Base-by-base conservation (phyloP, 1,140 invertebrate genomes). In the Epicauta chinensis region DNA sequence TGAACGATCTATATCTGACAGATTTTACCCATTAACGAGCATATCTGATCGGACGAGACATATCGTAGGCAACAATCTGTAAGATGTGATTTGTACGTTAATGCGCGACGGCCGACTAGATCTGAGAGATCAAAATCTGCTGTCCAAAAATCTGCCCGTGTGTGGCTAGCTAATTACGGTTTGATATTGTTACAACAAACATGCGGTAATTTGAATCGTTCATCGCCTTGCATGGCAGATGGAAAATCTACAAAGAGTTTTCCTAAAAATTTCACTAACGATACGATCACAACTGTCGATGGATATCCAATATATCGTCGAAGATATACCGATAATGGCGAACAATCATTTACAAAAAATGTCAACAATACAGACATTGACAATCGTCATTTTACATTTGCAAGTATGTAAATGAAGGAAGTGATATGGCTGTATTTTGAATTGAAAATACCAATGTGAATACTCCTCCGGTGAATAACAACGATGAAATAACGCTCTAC, bases 401-500 rank as follows among this genome's bases (percentile, higher is more conserved):
- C 43, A 65, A 67, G 41, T 66, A 67, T 51, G 53, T 66, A 9
- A 58, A 58, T 35, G 65, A 67, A 54, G 59, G 59, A 7, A 66
- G 52, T 44, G 61, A 67, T 57, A 59, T 62, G 59, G 64, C 65
- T 38, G 44, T 63, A n/a, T 61, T 69, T 58, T 39, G 13, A 37
- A n/a, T 62, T 36, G 36, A 56, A 54, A 69, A 69, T 51, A 14
- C 0, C 23, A 7, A 23, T 5, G 23, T 2, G 23, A 23, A 23
- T 23, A 7, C 17, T 23, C 7, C 17, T 23, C 17, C 3, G 7
- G 3, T 40, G 30, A 58, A 60, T 55, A 38, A 47, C 13, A 55
- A 61, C 14, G 70, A 75, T 52, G 71, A 76, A 64, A 59, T 75
- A 3, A 48, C 34, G 3, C 16, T 1, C 3, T 73, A 66, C 46